These are phyloP conservation scores for Celastrina argiolus DNA, from an alignment of 2,888 invertebrate species.

Conservation along the genomic window DNA sequence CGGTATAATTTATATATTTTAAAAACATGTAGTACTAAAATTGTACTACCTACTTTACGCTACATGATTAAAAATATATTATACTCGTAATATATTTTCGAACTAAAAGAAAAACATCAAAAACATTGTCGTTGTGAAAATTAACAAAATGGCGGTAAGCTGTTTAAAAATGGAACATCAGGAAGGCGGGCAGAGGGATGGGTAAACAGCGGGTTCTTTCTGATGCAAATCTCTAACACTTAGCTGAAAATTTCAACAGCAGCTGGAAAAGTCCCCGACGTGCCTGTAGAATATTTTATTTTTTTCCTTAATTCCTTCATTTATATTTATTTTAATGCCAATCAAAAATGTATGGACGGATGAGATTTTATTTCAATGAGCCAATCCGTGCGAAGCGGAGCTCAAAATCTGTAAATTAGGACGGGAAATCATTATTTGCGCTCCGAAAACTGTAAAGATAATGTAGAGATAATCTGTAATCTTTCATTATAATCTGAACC, in stretches of 20 bases:
- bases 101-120: not conserved
- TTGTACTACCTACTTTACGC: not conserved
- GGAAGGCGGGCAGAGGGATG: slow-evolving; percentile 25
- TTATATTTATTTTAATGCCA: not conserved
- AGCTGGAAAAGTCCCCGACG: slow-evolving; percentile 28
- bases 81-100: not conserved
- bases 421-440: not conserved
- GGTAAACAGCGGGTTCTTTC: slow-evolving; percentile 36
- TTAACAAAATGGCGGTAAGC: not conserved
- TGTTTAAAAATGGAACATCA: slow-evolving; percentile 23
- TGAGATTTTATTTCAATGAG: not conserved
- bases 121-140: not conserved
- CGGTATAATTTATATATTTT: too few species aligned
- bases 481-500: not conserved
- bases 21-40: too few species aligned
- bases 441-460: not conserved
- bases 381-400: not conserved
- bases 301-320: not conserved
- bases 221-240: slow-evolving; percentile 38
- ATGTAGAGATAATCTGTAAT: not conserved
- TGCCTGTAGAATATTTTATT: slow-evolving; percentile 32
- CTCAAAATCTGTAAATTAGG: not conserved
- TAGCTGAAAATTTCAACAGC: slow-evolving; percentile 29
- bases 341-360: slow-evolving; percentile 7
- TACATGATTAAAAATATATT: too few species aligned